Evolutionary conservation across 2,797 vertebrate genomes (phyloP), one percentile per base, ranked within the genome.

Genomic region (Hypotaenidia okinawae): DNA sequence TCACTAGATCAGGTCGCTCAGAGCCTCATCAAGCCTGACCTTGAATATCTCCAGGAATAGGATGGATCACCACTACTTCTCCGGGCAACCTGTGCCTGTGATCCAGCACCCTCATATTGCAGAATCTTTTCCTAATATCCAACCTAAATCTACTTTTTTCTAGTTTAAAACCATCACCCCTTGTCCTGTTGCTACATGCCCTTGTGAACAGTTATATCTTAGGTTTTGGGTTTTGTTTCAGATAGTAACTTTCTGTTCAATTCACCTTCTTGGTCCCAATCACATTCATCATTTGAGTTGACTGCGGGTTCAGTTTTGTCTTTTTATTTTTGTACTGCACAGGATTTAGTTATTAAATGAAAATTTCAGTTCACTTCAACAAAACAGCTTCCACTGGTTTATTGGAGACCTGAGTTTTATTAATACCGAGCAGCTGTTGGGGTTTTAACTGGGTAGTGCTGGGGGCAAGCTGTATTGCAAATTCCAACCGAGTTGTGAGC

Each of bases 391-490:
- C 78, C 27, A 2, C 28, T 16, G 39, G 16, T 94, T 94, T 94
- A 91, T 89, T 88, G 73, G 92, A 62, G 62, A 22, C 25, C 37
- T 41, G 92, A 84, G 49, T 72, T 90, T 79, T 80, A 52, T 83
- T 70, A 82, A 82, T 57, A 35, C 52, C 0, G 6, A 80, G 88
- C 61, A 77, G 72, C 57, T 85, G 58, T 32, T 59, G 82, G 61
- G 61, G 33, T 49, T 83, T 91, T 30, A 51, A 49, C 30, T 30
- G 70, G 62, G 74, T 5, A 59, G 45, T n/a, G 28, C 45, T 77
- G 83, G 45, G 62, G 59, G 55, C 59, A 47, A 84, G 68, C 80
- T 55, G 21, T 1, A 1, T 2, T 62, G 27, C 61, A 59, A 83
- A 63, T 74, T 77, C 82, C 75, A 69, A 10, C n/a, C 19, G 19